Percentiles rank a stretch among this genome's conserved stretches.
Conservation (phyloP, 2,797 vertebrate genomes). For the Pyrrhura leucotis region DNA sequence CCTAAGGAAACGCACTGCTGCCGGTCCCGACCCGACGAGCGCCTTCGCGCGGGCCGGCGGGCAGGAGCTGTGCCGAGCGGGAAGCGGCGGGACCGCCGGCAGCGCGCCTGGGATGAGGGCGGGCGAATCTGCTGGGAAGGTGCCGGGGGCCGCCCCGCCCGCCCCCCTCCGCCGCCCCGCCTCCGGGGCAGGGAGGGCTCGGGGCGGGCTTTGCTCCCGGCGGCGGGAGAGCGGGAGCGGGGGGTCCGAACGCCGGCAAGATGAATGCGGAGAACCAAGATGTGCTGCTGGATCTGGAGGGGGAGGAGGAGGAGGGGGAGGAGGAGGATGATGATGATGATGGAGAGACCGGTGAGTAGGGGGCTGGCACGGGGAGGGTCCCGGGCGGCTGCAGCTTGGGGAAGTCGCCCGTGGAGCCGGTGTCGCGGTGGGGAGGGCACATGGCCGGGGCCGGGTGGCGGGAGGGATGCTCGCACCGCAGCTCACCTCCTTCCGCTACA, state of each 20-base stretch:
- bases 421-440: neutral
- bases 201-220: neutral
- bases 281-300: conserved; percentile 54
- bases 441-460: neutral
- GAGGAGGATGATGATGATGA: neutral
- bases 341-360: conserved; percentile 57
- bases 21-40: neutral
- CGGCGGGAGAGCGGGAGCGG: neutral
- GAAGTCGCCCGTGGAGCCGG: neutral
- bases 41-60: neutral
- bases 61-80: neutral
- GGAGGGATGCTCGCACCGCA: neutral
- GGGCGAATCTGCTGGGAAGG: neutral
- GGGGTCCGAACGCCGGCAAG: neutral
- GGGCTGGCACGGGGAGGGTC: neutral
- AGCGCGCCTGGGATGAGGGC: neutral
- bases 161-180: neutral
- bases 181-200: neutral
- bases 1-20: fast-evolving
- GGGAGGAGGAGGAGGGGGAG: neutral
- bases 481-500: neutral
- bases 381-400: neutral
- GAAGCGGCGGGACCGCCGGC: fast-evolving
- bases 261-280: conserved; percentile 42
- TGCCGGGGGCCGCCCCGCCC: neutral